A percentile compares a stretch with the other conserved stretches of the same genome.
phyloP scores from a whole-genome alignment of 2,797 vertebrate species.

The Hippoglossus hippoglossus region DNA sequence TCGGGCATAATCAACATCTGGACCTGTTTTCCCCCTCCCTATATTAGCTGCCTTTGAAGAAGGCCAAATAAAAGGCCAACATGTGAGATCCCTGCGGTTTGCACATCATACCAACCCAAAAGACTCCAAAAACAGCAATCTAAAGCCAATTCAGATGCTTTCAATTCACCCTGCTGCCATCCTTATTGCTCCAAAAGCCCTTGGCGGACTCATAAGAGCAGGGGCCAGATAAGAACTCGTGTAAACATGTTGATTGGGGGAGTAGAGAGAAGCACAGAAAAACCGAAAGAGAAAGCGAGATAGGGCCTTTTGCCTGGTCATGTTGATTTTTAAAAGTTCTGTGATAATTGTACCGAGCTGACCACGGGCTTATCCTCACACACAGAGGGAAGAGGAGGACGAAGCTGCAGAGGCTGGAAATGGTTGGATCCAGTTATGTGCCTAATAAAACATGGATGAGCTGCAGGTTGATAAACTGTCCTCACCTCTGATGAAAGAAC shows the following conservation, averaged over 20 bases:
- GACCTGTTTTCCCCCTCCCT: conserved; percentile 72
- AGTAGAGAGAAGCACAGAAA: not conserved
- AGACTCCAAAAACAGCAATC: conserved; percentile 46
- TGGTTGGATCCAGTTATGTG: conserved; percentile 53
- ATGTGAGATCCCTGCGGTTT: conserved; percentile 71
- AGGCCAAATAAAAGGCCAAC: conserved; percentile 79
- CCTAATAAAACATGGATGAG: conserved; percentile 64
- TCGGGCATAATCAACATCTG: conserved; percentile 79
- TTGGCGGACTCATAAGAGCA: conserved; percentile 30
- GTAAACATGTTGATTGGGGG: conserved; percentile 17
- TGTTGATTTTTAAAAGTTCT: conserved; percentile 44
- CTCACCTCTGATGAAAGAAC: conserved; percentile 44
- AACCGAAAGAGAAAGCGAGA: not conserved
- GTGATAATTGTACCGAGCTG: conserved; percentile 13
- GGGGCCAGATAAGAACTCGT: conserved; percentile 16
- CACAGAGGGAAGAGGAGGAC: not conserved
- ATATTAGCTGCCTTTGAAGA: conserved; percentile 80
- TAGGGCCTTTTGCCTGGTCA: conserved; percentile 17
- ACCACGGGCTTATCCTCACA: conserved; percentile 11
- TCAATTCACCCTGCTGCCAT: conserved; percentile 63
- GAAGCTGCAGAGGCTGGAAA: conserved; percentile 31
- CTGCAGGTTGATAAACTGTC: conserved; percentile 48
- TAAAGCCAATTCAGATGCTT: conserved; percentile 77
- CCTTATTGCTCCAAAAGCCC: conserved; percentile 53
- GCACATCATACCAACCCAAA: conserved; percentile 56